Evolutionary conservation across 2,888 invertebrate genomes (phyloP), one percentile per base, ranked within the genome.

Genomic region (Nomada goodeniana): DNA sequence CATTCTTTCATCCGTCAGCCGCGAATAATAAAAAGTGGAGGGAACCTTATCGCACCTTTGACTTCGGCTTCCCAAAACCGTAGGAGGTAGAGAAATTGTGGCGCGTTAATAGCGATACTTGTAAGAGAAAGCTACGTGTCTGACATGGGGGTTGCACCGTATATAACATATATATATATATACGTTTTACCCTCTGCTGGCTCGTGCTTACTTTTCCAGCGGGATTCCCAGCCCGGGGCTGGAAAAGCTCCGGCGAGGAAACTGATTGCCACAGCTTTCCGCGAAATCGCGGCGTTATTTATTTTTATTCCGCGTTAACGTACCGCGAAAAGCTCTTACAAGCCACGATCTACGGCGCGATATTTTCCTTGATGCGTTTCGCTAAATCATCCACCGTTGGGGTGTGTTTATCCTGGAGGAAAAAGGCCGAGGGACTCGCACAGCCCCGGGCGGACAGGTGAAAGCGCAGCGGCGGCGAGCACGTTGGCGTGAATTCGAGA

Each of bases 281-380:
- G 65, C 82, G 77, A 68, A 87, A 87, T 87, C 87, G 72, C 73
- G 67, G 60, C 59, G 79, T 83, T 87, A 87, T 87, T 87, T 87
- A 87, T 87, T 87, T 85, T 81, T 80, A 75, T 76, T 79, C 60
- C 81, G 76, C 61, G 71, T 68, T 83, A 84, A 86, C 82, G 85
- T 83, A 83, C 81, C 78, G 82, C 77, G 86, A 78, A 63, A 78
- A 73, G 42, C 85, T 82, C 82, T 64, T 65, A 63, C 61, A 68
- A 71, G 71, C 61, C 67, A 44, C 80, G 79, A 73, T 69, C 23
- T 60, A 70, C 71, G 69, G 29, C 59, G 84, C 76, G 74, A 73
- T 72, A 68, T 84, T 77, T 75, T 65, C 68, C 67, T 52, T 68
- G 86, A 82, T 55, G 82, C 72, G 64, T 52, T 68, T 10, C 79